Conservation (phyloP, 2,888 invertebrate genomes). For the Tinea trinotella region DNA sequence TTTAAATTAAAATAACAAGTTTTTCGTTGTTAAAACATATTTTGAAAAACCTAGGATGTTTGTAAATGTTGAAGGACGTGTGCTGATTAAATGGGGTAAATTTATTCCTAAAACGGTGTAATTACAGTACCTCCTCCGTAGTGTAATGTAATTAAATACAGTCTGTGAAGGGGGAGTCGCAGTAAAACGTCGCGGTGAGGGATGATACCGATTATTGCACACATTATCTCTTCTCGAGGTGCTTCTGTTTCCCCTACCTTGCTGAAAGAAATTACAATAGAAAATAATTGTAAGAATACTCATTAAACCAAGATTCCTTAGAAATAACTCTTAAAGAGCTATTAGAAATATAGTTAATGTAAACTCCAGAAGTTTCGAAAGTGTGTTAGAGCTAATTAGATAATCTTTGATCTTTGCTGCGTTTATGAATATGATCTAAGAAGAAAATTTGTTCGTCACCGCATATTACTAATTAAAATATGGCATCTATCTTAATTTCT, state of each 20-base stretch:
- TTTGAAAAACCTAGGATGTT: not conserved
- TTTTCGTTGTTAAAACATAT: not conserved
- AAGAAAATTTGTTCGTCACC: not conserved
- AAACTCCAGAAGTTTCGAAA: not conserved
- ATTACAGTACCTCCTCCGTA: constrained; percentile 10
- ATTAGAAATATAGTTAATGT: not conserved
- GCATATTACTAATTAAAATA: not conserved
- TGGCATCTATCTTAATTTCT: not conserved
- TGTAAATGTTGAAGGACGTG: not conserved
- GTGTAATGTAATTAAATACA: constrained; percentile 21
- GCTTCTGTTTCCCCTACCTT: not conserved
- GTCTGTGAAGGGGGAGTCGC: constrained; percentile 31
- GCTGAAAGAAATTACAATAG: not conserved
- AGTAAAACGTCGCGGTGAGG: constrained; percentile 49
- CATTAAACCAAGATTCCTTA: not conserved
- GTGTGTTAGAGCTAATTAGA: not conserved
- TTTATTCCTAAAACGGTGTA: constrained; percentile 1
- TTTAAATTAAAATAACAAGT: constrained; percentile 20
- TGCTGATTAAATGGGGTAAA: constrained; percentile 5
- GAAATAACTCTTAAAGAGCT: not conserved
- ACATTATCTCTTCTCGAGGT: constrained; percentile 38
- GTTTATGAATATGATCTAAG: not conserved
- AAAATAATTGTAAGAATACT: no score
- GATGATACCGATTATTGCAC: constrained; percentile 59
- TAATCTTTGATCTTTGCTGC: not conserved